phyloP scores from a whole-genome alignment of 2,113 vertebrate species.

The Lampris incognitus region DNA sequence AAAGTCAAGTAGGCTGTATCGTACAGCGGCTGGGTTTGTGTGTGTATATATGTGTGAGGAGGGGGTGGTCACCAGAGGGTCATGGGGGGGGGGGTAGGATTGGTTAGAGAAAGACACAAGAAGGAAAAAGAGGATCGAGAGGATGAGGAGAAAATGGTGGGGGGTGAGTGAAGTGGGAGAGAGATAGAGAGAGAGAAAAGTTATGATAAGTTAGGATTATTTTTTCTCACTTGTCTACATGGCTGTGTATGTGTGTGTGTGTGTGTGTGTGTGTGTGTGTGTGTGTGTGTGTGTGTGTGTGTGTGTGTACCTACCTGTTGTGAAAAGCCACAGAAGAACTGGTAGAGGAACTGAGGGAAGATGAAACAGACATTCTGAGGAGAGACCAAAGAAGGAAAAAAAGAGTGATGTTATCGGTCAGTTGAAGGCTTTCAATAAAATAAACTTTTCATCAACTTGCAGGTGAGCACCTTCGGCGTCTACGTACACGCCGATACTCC shows the following conservation, averaged over 20 bases:
- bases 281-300: not conserved
- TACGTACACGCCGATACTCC: too few species aligned
- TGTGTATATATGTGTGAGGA: not conserved
- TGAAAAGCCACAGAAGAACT: constrained; percentile 99
- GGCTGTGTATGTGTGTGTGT: not conserved
- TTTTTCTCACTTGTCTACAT: too few species aligned
- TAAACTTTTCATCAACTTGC: too few species aligned
- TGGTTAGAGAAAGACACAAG: not conserved
- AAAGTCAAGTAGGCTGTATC: constrained; percentile 97
- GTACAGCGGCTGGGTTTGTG: constrained; percentile 88
- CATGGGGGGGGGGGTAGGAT: not conserved
- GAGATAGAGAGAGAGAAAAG: not conserved
- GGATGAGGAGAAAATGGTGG: not conserved
- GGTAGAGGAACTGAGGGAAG: constrained; percentile 99
- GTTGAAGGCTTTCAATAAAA: not conserved
- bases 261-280: not conserved
- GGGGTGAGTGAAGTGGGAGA: not conserved
- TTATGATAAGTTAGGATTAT: not conserved
- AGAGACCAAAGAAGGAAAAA: constrained; percentile 14
- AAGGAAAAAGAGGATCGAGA: not conserved
- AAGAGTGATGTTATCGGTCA: not conserved
- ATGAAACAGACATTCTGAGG: constrained; percentile 98
- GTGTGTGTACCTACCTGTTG: constrained; percentile 87
- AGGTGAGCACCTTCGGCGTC: too few species aligned
- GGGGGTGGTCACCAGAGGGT: constrained; percentile 1